Evolutionary conservation across 2,888 invertebrate species (phyloP), one percentile per base, ranked within the genome.

Genomic region (Drosophila formosana): DNA sequence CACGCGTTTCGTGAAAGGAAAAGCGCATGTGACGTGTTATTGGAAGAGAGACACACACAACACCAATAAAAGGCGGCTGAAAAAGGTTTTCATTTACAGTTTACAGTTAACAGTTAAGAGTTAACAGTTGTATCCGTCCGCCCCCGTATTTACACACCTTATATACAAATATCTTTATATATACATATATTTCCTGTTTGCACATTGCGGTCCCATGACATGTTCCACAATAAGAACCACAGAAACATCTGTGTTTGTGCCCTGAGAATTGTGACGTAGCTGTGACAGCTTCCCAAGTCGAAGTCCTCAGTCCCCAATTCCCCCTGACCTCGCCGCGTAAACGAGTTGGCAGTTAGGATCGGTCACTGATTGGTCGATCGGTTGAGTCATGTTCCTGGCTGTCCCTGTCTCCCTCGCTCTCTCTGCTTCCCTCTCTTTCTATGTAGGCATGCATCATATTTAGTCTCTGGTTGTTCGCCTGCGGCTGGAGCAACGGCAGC

Each of bases 1-100:
- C 79, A 78, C 75, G 66, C 88, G 86, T 77, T 86, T 77, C 80
- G 80, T 82, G 82, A 83, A 83, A 83, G 83, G 82, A 83, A 83
- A 88, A 87, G 82, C 85, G 72, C 66, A 43, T 65, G 50, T 63
- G 61, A 69, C 61, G 53, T 61, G 60, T 43, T 57, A 61, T 51
- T 51, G 43, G 23, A 13, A 23, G 26, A 11, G 30, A n/a, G 25
- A 26, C 23, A 43, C 4, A 41, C 55, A 30, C 23, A 30, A 30
- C 50, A 39, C 6, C 8, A 11, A 26, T 7, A 43, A 45, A 41
- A 53, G 55, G 58, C 32, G 45, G 28, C 56, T 41, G 4, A 4
- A 66, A 67, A 65, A 65, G 80, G 66, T 79, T 79, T 74, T 57
- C 56, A 55, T 66, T 76, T 78, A 74, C 66, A 69, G 56, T 66